phyloP scores from a whole-genome alignment of 2,113 vertebrate genomes.

The Tympanuchus pallidicinctus region DNA sequence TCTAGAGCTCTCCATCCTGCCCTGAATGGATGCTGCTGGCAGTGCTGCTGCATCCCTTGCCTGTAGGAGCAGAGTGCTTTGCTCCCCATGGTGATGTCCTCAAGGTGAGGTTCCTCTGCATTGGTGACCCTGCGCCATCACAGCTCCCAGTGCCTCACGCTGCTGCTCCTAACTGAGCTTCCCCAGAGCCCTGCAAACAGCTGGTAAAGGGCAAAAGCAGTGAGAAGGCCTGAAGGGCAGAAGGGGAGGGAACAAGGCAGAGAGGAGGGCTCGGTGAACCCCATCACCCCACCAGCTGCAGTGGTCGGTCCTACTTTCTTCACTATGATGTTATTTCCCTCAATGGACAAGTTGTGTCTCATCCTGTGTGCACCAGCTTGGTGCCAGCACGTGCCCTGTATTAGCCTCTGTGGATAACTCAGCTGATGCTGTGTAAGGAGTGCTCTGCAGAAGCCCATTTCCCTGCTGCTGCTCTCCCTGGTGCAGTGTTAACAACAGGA shows the following conservation, averaged over 20 bases:
- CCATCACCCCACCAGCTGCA: accelerated
- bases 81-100: not conserved
- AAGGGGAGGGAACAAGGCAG: not conserved
- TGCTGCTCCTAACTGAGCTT: not conserved
- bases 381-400: accelerated
- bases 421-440: not conserved
- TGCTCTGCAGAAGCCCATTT: not conserved
- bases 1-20: not conserved
- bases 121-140: too few relatives aligned
- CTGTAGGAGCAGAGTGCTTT: not conserved
- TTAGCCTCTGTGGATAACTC: not conserved
- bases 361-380: accelerated
- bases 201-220: not conserved
- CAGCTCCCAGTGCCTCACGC: not conserved
- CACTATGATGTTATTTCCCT: not conserved
- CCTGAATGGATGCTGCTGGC: too few relatives aligned
- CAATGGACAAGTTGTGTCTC: not conserved
- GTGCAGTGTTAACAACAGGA: not conserved
- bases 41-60: not conserved
- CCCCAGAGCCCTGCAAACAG: not conserved
- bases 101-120: not conserved
- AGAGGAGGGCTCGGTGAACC: not conserved
- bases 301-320: not conserved
- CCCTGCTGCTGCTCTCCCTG: not conserved
- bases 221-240: not conserved